A percentile compares a stretch with the other conserved stretches of the same genome.
phyloP scores from a whole-genome alignment of 2,888 invertebrate genomes.

The Galerucella calmariensis region DNA sequence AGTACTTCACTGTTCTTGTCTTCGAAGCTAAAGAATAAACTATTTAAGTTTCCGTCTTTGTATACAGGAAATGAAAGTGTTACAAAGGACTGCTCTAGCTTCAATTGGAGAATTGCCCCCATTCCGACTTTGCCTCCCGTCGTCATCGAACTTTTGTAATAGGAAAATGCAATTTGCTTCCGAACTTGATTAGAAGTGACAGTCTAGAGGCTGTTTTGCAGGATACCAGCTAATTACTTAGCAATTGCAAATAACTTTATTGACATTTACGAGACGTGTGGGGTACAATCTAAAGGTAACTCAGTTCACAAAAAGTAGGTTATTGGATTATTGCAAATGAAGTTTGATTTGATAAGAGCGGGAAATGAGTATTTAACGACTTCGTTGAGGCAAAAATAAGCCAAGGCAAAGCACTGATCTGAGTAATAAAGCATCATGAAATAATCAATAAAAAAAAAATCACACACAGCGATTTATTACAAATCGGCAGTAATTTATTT shows the following conservation, averaged over 20 bases:
- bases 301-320: constrained; percentile 29
- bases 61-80: constrained; percentile 59
- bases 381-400: not conserved
- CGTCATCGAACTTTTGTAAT: constrained; percentile 55
- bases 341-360: not conserved
- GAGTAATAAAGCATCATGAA: no score
- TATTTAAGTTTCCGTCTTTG: constrained; percentile 21
- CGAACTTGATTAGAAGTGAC: constrained; percentile 56
- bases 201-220: constrained; percentile 51
- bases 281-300: constrained; percentile 26
- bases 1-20: constrained; percentile 7
- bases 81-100: constrained; percentile 53
- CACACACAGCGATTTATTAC: no score
- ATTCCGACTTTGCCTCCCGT: constrained; percentile 26
- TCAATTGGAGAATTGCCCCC: constrained; percentile 56
- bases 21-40: not conserved
- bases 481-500: no score
- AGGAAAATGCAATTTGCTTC: constrained; percentile 60
- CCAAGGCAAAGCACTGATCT: not conserved
- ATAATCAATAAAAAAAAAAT: no score
- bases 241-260: constrained; percentile 50
- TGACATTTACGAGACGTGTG: constrained; percentile 43
- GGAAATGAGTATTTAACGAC: constrained; percentile 3
- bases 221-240: constrained; percentile 54
- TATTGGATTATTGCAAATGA: constrained; percentile 19